phyloP scores from a whole-genome alignment of 2,888 invertebrate species.

The Drosophila pseudotalamancana region DNA sequence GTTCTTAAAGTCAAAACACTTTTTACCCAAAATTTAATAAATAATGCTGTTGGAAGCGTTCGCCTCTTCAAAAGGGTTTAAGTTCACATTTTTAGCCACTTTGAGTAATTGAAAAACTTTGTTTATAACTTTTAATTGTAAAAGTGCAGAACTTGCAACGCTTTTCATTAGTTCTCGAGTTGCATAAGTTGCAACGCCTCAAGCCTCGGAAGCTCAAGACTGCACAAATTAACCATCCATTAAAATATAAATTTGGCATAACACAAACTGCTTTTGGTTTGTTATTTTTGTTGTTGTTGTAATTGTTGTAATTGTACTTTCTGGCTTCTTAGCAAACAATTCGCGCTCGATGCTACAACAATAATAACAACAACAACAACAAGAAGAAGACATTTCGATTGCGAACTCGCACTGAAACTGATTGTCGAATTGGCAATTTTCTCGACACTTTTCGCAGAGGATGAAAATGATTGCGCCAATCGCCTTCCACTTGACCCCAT shows the following conservation, averaged over 20 bases:
- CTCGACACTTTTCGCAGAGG: constrained; percentile 12
- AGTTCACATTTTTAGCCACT: not conserved
- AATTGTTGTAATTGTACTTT: not conserved
- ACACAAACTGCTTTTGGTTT: constrained; percentile 7
- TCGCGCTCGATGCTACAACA: constrained; percentile 3
- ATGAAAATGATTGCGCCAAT: constrained; percentile 30
- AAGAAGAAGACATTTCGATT: constrained; percentile 50
- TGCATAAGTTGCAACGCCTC: constrained; percentile 30
- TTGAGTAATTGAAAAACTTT: constrained; percentile 31
- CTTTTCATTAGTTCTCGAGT: constrained; percentile 3
- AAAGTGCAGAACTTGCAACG: constrained; percentile 1
- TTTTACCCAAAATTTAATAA: not conserved
- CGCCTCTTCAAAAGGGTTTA: not conserved
- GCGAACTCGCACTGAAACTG: constrained; percentile 65
- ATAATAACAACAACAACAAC: constrained; percentile 31
- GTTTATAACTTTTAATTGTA: constrained; percentile 1
- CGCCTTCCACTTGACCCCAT: constrained; percentile 80
- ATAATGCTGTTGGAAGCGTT: not conserved
- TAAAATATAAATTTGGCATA: not conserved
- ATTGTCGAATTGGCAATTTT: constrained; percentile 43
- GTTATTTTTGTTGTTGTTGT: not conserved
- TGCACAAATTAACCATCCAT: not conserved
- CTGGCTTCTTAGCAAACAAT: constrained; percentile 40
- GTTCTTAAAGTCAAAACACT: too few relatives aligned
- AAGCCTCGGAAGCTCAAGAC: not conserved